A percentile compares a stretch with the other conserved stretches of the same genome.
Conservation (phyloP, 2,113 vertebrate species). For the Cavia porcellus region DNA sequence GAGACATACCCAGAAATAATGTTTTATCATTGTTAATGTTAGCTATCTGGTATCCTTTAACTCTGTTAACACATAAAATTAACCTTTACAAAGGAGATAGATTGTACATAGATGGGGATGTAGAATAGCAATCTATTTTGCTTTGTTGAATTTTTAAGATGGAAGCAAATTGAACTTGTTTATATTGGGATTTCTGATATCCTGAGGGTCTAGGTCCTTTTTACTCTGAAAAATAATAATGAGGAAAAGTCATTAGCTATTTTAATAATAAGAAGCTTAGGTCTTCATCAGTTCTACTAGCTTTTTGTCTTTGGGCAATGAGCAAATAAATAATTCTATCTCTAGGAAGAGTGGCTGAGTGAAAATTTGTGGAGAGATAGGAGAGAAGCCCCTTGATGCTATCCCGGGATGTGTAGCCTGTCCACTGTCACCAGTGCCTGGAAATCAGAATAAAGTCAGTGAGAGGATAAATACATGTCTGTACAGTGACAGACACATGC, state of each 20-base stretch:
- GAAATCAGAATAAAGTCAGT: background rate
- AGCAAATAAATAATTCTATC: background rate
- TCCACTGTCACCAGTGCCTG: background rate
- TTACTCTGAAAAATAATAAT: constrained; percentile 14
- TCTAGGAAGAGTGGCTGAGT: background rate
- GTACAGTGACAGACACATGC: background rate
- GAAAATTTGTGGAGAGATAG: background rate
- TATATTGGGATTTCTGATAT: background rate
- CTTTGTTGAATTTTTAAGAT: background rate
- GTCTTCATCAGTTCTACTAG: background rate
- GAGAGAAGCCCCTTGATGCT: no score
- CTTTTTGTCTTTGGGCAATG: background rate
- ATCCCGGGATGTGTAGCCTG: background rate
- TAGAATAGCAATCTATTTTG: background rate
- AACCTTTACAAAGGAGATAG: background rate
- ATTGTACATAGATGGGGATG: background rate
- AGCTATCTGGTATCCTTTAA: background rate
- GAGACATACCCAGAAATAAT: background rate
- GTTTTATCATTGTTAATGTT: background rate
- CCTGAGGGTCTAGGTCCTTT: background rate
- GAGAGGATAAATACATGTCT: background rate
- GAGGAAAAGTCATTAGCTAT: background rate
- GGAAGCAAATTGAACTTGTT: background rate
- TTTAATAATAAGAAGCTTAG: background rate
- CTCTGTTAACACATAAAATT: background rate